These are phyloP conservation scores for Andricus grossulariae DNA, from an alignment of 1,140 invertebrate genomes.

Conservation along the genomic window DNA sequence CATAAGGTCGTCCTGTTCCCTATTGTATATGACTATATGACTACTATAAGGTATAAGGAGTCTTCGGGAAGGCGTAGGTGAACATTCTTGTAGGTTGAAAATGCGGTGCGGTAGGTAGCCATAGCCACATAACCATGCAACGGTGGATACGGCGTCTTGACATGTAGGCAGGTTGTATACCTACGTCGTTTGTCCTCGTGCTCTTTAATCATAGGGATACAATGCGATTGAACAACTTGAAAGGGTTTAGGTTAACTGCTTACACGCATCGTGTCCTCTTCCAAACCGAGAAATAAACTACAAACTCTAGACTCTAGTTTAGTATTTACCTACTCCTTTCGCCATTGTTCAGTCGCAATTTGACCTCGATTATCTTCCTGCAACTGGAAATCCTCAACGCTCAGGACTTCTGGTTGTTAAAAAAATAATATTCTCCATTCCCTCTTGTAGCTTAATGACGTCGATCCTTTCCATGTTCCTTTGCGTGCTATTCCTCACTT, in stretches of 20 bases:
- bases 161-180: slow-evolving; percentile 37
- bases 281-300: slow-evolving; percentile 27
- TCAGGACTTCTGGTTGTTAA: not conserved
- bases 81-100: slow-evolving; percentile 49
- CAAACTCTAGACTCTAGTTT: slow-evolving; percentile 18
- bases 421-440: not conserved
- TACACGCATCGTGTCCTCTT: slow-evolving; percentile 23
- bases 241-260: slow-evolving; percentile 42
- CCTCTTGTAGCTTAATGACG: not conserved
- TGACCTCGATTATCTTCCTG: slow-evolving; percentile 11
- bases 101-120: slow-evolving; percentile 56
- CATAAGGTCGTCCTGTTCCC: no score
- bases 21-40: no score
- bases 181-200: slow-evolving; percentile 51
- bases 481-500: not conserved
- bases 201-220: slow-evolving; percentile 54
- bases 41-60: not conserved
- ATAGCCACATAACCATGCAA: slow-evolving; percentile 36
- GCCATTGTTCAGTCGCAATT: slow-evolving; percentile 6
- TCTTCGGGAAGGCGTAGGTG: not conserved
- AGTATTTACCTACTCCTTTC: slow-evolving; percentile 17
- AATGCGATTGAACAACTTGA: slow-evolving; percentile 46
- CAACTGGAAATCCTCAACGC: slow-evolving; percentile 4
- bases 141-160: slow-evolving; percentile 34
- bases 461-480: not conserved